Conservation (phyloP, 2,113 vertebrate genomes). For the Phyllostomus discolor region DNA sequence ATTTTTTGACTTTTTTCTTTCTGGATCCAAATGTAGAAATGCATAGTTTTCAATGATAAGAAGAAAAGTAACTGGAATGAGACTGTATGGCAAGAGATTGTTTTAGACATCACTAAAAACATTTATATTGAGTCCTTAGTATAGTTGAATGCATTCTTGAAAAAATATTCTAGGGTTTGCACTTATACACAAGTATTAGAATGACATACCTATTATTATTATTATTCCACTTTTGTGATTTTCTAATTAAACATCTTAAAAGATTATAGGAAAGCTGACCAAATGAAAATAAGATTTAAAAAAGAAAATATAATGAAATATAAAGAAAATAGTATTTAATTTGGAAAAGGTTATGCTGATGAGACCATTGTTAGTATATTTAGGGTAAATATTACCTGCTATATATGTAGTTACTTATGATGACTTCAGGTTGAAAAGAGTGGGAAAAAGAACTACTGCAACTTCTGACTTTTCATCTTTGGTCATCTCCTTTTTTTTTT, state of each 20-base stretch:
- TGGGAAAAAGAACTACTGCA: background rate
- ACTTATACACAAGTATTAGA: background rate
- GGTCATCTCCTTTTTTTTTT: background rate
- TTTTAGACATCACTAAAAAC: background rate
- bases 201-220: background rate
- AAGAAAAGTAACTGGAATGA: background rate
- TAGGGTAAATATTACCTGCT: background rate
- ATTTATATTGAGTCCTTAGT: background rate
- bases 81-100: background rate
- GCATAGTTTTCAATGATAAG: background rate
- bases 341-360: background rate
- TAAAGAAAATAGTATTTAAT: background rate
- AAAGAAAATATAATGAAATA: background rate
- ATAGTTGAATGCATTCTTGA: background rate
- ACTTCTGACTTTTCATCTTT: background rate
- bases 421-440: background rate
- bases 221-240: background rate
- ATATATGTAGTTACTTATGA: background rate
- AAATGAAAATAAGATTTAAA: background rate
- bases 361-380: background rate
- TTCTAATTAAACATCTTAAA: background rate
- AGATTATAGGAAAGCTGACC: background rate
- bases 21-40: background rate
- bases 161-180: background rate
- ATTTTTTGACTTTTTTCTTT: slow-evolving; percentile 1